A percentile compares a stretch with the other conserved stretches of the same genome.
Conservation (phyloP, 2,797 vertebrate genomes). For the Semaprochilodus insignis region DNA sequence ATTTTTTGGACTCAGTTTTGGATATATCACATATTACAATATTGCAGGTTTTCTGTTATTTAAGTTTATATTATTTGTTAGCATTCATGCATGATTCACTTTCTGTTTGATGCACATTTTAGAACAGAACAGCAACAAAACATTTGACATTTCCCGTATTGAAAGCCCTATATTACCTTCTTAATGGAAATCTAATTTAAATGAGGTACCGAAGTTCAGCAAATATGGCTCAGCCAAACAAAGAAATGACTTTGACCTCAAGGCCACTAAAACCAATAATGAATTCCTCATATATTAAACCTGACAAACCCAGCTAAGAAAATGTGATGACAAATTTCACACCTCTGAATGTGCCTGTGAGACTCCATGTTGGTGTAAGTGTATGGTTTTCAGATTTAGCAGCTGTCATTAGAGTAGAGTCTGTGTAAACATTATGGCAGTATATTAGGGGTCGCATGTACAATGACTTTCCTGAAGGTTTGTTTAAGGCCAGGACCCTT, state of each 20-base stretch:
- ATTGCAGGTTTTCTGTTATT: no score
- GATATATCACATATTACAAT: not conserved
- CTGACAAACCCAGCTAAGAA: conserved; percentile 30
- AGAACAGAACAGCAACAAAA: not conserved
- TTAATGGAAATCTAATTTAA: conserved; percentile 35
- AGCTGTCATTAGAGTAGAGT: conserved; percentile 41
- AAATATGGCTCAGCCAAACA: conserved; percentile 4
- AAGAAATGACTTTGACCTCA: conserved; percentile 39
- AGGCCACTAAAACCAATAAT: conserved; percentile 35
- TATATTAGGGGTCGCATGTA: conserved; percentile 65
- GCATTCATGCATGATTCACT: not conserved
- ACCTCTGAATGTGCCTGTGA: conserved; percentile 20
- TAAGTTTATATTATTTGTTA: no score
- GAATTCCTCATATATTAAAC: conserved; percentile 37
- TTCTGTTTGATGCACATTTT: not conserved
- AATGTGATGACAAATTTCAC: conserved; percentile 38
- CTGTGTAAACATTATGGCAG: conserved; percentile 56
- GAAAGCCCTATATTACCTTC: not conserved
- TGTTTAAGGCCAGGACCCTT: conserved; percentile 75
- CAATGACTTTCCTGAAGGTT: conserved; percentile 70
- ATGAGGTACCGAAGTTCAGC: conserved; percentile 32
- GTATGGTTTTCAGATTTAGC: conserved; percentile 55
- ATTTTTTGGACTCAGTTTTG: not conserved
- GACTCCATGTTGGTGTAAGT: conserved; percentile 19
- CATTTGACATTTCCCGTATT: not conserved